Percentiles rank a stretch among this genome's conserved stretches.
Conservation (phyloP, 2,113 vertebrate species). For the Brachionichthys hirsutus region DNA sequence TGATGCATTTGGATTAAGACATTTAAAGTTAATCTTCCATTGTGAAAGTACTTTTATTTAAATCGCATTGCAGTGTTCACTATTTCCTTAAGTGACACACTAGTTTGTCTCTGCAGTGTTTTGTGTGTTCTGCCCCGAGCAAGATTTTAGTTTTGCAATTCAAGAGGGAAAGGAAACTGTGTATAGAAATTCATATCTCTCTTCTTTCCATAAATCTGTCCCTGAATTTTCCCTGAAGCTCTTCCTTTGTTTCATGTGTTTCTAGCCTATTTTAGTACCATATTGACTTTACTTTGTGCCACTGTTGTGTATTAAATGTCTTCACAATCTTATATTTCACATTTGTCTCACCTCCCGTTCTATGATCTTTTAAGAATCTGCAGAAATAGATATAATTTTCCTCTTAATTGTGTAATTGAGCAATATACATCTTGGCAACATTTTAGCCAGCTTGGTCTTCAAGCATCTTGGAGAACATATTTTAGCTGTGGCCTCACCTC, state of each 20-base stretch:
- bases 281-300: not conserved
- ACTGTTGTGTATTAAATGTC: too few species aligned
- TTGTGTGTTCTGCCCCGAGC: slow-evolving; percentile 23
- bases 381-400: too few species aligned
- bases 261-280: not conserved
- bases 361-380: too few species aligned
- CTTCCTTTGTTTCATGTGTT: not conserved
- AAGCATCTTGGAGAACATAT: too few species aligned
- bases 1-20: slow-evolving; percentile 4
- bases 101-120: slow-evolving; percentile 20
- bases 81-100: slow-evolving; percentile 17
- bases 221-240: slow-evolving; percentile 13
- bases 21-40: slow-evolving; percentile 1
- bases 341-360: not conserved
- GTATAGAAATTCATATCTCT: slow-evolving; percentile 20
- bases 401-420: too few species aligned
- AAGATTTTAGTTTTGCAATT: slow-evolving; percentile 32
- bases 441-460: too few species aligned
- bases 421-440: too few species aligned
- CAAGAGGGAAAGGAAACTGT: slow-evolving; percentile 23
- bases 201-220: not conserved
- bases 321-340: not conserved
- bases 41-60: slow-evolving; percentile 2
- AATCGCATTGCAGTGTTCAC: slow-evolving; percentile 11
- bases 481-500: too few species aligned